Percentiles rank a stretch among this genome's conserved stretches.
phyloP scores from a whole-genome alignment of 2,797 vertebrate species.

The Sebastiscus albofasciatus region DNA sequence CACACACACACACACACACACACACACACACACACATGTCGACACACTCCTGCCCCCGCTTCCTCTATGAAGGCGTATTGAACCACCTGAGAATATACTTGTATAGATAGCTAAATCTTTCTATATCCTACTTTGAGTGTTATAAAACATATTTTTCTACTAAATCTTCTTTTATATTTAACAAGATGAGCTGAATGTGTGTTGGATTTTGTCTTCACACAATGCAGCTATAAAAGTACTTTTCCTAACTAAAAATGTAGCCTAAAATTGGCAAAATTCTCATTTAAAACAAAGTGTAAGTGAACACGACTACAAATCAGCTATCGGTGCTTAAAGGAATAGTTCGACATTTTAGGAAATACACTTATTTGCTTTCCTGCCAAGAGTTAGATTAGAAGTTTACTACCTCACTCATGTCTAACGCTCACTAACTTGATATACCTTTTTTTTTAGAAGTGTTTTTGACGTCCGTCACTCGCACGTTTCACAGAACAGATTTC shows the following conservation, averaged over 20 bases:
- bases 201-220: not conserved
- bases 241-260: not conserved
- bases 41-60: constrained; percentile 6
- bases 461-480: too few relatives aligned
- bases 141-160: not conserved
- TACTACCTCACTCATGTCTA: not conserved
- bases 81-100: not conserved
- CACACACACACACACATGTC: not conserved
- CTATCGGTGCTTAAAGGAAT: not conserved
- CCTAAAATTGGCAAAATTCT: not conserved
- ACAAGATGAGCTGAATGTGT: not conserved
- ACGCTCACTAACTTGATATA: not conserved
- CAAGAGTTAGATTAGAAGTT: not conserved
- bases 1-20: not conserved
- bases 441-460: too few relatives aligned
- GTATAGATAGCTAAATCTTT: not conserved
- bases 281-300: not conserved
- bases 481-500: too few relatives aligned
- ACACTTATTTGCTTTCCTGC: not conserved
- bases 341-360: not conserved
- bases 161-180: not conserved
- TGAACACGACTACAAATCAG: not conserved
- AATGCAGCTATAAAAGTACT: not conserved
- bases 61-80: constrained; percentile 11
- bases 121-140: not conserved